Percentiles rank a stretch among this genome's conserved stretches.
phyloP scores from a whole-genome alignment of 2,113 vertebrate species.

The Donacobius atricapilla region DNA sequence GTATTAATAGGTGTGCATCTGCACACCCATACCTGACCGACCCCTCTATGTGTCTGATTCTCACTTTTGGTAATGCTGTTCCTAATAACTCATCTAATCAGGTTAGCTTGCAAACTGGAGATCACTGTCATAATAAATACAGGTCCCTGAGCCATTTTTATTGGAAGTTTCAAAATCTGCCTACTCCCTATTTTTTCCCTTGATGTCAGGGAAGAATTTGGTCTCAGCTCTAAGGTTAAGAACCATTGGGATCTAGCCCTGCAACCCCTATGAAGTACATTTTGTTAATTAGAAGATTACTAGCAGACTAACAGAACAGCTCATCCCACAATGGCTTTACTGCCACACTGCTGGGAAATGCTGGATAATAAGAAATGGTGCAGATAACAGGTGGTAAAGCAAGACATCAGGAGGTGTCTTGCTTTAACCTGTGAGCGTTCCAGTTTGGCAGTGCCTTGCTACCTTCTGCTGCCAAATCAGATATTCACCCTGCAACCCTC shows the following conservation, averaged over 20 bases:
- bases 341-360: neutral
- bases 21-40: neutral
- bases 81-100: neutral
- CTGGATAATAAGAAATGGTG: neutral
- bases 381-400: neutral
- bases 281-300: neutral
- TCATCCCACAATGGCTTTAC: neutral
- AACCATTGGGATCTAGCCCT: neutral
- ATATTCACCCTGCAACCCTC: neutral
- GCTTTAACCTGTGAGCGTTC: neutral
- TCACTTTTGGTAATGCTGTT: neutral
- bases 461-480: neutral
- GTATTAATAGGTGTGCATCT: neutral
- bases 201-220: neutral
- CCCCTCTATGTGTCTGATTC: neutral
- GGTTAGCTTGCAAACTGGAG: neutral
- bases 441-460: neutral
- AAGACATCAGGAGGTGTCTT: neutral
- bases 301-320: neutral
- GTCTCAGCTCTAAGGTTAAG: neutral
- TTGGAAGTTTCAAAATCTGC: neutral
- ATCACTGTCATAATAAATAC: neutral
- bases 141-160: neutral
- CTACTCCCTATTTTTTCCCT: neutral
- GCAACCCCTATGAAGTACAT: neutral